These are phyloP conservation scores for Melanophora roralis DNA, from an alignment of 2,888 invertebrate genomes.

Conservation along the genomic window DNA sequence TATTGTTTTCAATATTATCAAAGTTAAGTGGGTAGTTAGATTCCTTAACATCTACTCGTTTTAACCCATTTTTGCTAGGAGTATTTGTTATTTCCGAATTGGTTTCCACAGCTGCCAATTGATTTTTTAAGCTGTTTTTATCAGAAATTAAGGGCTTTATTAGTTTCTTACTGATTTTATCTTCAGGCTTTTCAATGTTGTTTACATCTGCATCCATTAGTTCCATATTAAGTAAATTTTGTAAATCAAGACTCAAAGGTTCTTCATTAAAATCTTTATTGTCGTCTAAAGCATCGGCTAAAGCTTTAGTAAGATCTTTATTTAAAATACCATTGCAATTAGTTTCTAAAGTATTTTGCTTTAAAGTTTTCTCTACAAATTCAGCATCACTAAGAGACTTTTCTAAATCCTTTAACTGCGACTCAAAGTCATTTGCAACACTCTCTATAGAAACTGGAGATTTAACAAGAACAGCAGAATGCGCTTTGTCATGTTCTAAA, in stretches of 20 bases:
- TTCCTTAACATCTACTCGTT: neutral
- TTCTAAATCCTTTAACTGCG: neutral
- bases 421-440: neutral
- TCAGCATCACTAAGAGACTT: neutral
- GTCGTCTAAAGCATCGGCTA: constrained; percentile 30
- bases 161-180: neutral
- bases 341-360: neutral
- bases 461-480: too few species aligned
- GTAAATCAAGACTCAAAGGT: neutral
- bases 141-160: neutral
- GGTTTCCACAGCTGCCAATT: constrained; percentile 34
- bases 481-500: too few species aligned
- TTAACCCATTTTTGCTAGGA: neutral
- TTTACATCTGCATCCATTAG: constrained; percentile 2
- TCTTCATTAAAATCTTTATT: constrained; percentile 16
- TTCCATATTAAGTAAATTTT: constrained; percentile 9
- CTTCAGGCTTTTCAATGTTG: neutral
- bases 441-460: too few species aligned
- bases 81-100: neutral
- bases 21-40: neutral
- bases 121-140: neutral
- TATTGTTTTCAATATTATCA: too few species aligned
- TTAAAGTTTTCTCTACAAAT: neutral
- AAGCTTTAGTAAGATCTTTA: constrained; percentile 41
- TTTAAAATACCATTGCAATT: neutral